These are phyloP conservation scores for Copidosoma aretas DNA, from an alignment of 2,888 invertebrate species.

Conservation along the genomic window DNA sequence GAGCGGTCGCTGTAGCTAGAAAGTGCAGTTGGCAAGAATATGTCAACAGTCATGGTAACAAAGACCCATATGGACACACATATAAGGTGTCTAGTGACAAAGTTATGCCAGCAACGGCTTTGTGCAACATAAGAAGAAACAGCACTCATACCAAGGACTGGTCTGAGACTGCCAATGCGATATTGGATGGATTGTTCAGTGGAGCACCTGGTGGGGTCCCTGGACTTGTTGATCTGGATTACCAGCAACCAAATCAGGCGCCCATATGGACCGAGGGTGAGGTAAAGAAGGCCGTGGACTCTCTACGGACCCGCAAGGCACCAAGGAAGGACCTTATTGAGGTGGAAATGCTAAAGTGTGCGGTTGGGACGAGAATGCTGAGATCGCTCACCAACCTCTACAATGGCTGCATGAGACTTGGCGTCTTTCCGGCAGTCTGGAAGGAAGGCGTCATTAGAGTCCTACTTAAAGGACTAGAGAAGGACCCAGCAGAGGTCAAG, in stretches of 20 bases:
- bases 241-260: not conserved
- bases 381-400: not conserved
- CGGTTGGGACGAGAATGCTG: too few species aligned
- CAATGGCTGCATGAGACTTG: not conserved
- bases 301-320: too few species aligned
- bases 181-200: conserved; percentile 8
- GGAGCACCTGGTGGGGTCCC: not conserved
- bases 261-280: not conserved
- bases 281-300: not conserved
- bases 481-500: not conserved
- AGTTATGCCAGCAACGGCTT: not conserved
- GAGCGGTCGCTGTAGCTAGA: not conserved
- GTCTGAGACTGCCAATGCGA: not conserved
- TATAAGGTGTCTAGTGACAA: conserved; percentile 2
- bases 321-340: too few species aligned
- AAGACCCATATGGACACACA: conserved; percentile 3
- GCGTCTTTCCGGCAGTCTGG: not conserved
- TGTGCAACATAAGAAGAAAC: not conserved
- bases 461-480: conserved; percentile 3
- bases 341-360: too few species aligned
- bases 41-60: not conserved
- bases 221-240: too few species aligned
- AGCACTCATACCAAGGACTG: not conserved
- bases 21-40: not conserved
- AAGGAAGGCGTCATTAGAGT: not conserved